Conservation (phyloP, 2,888 invertebrate genomes). For the Pasiphila rectangulata region DNA sequence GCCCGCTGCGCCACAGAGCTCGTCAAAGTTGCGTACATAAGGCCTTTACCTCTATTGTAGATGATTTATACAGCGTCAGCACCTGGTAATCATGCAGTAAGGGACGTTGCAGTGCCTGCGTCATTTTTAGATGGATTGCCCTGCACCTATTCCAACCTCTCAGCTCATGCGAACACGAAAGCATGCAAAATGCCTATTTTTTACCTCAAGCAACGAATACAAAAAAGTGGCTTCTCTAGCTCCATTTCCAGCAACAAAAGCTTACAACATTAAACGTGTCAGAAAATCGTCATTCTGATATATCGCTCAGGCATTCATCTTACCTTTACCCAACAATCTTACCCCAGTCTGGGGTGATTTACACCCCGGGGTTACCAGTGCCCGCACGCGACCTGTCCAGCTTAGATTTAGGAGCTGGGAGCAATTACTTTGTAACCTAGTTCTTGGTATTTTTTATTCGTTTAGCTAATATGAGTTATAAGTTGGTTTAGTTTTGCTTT, state of each 20-base stretch:
- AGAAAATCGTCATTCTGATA: conserved; percentile 5
- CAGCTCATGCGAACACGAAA: too few species aligned
- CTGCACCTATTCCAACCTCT: too few species aligned
- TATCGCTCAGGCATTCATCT: conserved; percentile 15
- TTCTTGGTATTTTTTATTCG: conserved; percentile 1
- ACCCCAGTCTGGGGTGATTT: conserved; percentile 23
- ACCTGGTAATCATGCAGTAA: too few species aligned
- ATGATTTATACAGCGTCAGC: too few species aligned
- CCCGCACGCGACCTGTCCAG: conserved; percentile 22
- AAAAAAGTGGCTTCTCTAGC: too few species aligned
- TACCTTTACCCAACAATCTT: conserved; percentile 20
- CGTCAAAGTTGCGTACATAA: too few species aligned
- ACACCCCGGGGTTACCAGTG: conserved; percentile 2
- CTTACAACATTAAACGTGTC: neutral
- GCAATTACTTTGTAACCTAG: conserved; percentile 28
- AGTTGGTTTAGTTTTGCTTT: neutral
- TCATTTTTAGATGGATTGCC: too few species aligned
- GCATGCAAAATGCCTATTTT: too few species aligned
- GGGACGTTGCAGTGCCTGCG: too few species aligned
- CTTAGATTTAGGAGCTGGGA: conserved; percentile 19
- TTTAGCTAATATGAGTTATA: neutral
- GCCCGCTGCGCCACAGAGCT: too few species aligned
- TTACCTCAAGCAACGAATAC: too few species aligned
- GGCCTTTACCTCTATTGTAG: too few species aligned
- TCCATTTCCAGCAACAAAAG: neutral